These are phyloP conservation scores for Nematostella vectensis DNA, from an alignment of 92 coral and sea anemone species.

Conservation along the genomic window DNA sequence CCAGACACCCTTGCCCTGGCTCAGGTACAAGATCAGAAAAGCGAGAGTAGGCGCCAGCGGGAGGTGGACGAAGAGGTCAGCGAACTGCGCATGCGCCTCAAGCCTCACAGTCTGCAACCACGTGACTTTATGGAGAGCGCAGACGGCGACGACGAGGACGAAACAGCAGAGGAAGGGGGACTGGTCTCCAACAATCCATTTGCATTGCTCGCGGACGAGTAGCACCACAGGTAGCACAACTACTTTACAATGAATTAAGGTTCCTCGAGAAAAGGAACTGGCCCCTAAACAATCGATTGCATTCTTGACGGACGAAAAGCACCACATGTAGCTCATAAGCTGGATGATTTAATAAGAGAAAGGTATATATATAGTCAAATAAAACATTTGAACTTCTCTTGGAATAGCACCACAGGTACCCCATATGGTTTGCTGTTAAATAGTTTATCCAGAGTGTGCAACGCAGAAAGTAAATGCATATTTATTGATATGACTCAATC, in stretches of 20 bases:
- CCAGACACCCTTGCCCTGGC: constrained; percentile 62
- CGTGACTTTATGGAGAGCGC: constrained; percentile 36
- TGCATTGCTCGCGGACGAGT: constrained; percentile 74
- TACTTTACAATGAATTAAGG: too few relatives aligned
- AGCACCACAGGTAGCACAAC: not conserved
- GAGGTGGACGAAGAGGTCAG: constrained; percentile 46
- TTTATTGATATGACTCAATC: too few relatives aligned
- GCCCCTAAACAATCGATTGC: too few relatives aligned
- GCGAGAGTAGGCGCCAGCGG: constrained; percentile 38
- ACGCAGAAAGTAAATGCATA: too few relatives aligned
- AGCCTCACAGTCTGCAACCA: too few relatives aligned
- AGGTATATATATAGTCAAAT: too few relatives aligned
- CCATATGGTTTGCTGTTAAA: too few relatives aligned
- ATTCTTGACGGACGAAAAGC: constrained; percentile 6
- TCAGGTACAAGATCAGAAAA: constrained; percentile 57
- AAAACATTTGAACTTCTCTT: too few relatives aligned
- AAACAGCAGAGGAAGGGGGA: constrained; percentile 37
- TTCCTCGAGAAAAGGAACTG: too few relatives aligned
- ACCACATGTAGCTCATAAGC: constrained; percentile 11
- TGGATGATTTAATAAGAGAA: too few relatives aligned
- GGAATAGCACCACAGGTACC: too few relatives aligned
- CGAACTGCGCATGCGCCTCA: constrained; percentile 17
- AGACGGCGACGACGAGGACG: constrained; percentile 39
- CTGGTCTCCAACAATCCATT: constrained; percentile 55
- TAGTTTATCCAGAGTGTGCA: too few relatives aligned